Conservation (phyloP, 2,797 vertebrate genomes). For the Mionectes olivaceus region DNA sequence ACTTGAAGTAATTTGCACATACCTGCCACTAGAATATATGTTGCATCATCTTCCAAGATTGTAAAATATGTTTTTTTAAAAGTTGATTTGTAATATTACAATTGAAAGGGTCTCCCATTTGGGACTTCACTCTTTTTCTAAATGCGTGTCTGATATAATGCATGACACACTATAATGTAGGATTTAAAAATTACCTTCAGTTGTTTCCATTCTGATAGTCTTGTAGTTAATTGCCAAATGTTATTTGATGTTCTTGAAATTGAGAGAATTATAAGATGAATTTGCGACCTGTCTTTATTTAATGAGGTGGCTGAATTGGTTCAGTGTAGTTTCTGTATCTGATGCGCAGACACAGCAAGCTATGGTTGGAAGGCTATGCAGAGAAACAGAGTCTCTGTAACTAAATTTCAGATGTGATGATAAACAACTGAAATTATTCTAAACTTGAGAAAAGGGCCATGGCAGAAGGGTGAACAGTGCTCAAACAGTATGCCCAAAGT, state of each 20-base stretch:
- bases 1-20: neutral
- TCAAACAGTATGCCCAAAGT: neutral
- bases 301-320: neutral
- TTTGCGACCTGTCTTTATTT: neutral
- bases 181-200: neutral
- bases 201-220: neutral
- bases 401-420: neutral
- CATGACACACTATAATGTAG: rapidly evolving
- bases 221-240: neutral
- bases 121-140: neutral
- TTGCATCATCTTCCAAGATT: neutral
- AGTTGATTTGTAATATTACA: neutral
- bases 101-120: neutral
- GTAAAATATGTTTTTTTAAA: neutral
- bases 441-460: neutral
- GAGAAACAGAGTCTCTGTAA: neutral
- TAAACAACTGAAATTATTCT: neutral
- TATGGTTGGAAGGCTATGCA: neutral
- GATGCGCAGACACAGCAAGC: neutral
- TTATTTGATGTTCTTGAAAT: neutral
- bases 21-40: neutral
- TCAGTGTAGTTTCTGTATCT: neutral
- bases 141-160: neutral
- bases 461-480: neutral
- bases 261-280: neutral